Base-by-base conservation (phyloP, 2,797 vertebrate genomes). In the Poecilia velifera region DNA sequence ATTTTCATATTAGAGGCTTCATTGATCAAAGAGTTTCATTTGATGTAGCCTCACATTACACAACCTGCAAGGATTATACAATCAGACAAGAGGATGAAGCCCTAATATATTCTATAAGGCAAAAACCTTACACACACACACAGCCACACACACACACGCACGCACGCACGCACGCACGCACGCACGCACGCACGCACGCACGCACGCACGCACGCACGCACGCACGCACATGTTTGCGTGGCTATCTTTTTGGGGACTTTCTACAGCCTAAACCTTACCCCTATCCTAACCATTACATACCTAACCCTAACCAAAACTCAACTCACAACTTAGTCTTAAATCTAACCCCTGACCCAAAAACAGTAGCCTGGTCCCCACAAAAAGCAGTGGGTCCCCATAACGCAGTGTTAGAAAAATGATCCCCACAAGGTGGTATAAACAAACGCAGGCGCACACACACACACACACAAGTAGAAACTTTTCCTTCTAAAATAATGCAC, bases 11-110 rank as follows among this genome's bases (percentile, higher is more conserved):
- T 62, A 59, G 34, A 49, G 34, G 22, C 45, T 46, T 46, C 77
- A 77, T 89, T 64, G 78, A 76, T 91, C 76, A 82, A 4, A 62
- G 41, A 47, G 22, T 74, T 90, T 91, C 82, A 88, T 86, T 83
- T 89, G 81, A 93, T 76, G 73, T 22, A 59, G 72, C 41, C 36
- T 47, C 73, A 89, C 77, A 86, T 90, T 73, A 80, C 86, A 89
- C 80, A 18, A 8, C n/a, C 62, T 47, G 39, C 49, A 62, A 31
- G 12, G 36, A 80, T 87, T 84, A 80, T 7, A 12, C 77, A 86
- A 83, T 80, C 57, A 85, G 51, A 84, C n/a, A 81, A 84, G 82
- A 79, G 86, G 70, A 82, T 71, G 72, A n/a, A 72, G 68, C 55
- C 22, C 53, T 36, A 74, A 77, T 82, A 82, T 64, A 74, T 81